Conservation (phyloP, 2,113 vertebrate species). For the Numida meleagris region DNA sequence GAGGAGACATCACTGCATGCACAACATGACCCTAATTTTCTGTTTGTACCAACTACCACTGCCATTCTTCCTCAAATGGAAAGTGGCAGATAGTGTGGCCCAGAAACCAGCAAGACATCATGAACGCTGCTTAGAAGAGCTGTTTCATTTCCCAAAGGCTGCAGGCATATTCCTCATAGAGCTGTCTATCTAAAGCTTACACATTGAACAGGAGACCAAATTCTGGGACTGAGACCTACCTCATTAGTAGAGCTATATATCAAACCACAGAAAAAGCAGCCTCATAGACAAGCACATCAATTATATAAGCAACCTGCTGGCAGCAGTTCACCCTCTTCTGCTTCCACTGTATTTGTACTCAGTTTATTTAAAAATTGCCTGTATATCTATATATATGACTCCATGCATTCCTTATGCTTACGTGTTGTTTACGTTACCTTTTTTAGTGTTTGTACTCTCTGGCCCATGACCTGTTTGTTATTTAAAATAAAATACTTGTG, state of each 20-base stretch:
- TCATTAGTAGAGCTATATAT: constrained; percentile 27
- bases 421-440: not conserved
- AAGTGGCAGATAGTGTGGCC: not conserved
- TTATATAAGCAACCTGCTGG: constrained; percentile 42
- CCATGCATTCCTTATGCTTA: not conserved
- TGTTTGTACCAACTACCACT: not conserved
- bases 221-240: not conserved
- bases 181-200: not conserved
- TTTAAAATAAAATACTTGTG: not conserved
- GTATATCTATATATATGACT: not conserved
- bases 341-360: constrained; percentile 33
- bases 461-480: not conserved
- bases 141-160: not conserved
- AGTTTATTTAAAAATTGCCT: constrained; percentile 18
- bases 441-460: not conserved
- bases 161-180: not conserved
- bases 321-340: constrained; percentile 10
- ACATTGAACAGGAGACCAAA: not conserved
- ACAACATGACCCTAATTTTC: not conserved
- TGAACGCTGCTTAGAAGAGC: not conserved
- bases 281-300: not conserved
- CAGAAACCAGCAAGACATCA: not conserved
- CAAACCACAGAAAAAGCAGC: constrained; percentile 25
- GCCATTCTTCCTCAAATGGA: not conserved
- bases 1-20: not conserved